Evolutionary conservation across 2,797 vertebrate genomes (phyloP).

Genomic region (Myotis myotis): DNA sequence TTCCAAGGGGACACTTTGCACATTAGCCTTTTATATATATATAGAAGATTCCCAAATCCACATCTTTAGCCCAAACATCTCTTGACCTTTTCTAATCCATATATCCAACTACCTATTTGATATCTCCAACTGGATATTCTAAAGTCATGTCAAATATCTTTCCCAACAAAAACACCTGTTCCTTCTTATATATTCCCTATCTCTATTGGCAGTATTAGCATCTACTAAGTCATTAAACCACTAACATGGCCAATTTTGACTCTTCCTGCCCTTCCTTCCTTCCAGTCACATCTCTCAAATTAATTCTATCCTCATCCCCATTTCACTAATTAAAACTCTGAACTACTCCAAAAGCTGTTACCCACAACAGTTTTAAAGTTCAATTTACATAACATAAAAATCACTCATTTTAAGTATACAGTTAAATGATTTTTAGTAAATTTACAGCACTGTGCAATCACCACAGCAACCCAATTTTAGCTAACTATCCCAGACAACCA

Average conservation of each 20-base stretch:
- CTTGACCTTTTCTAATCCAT: neutral
- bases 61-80: neutral
- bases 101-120: neutral
- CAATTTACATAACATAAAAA: conserved; percentile 38
- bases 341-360: neutral
- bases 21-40: too few species aligned
- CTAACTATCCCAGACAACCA: neutral
- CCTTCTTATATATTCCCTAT: neutral
- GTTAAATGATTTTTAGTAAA: conserved; percentile 19
- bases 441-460: neutral
- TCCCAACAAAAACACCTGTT: neutral
- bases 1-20: neutral
- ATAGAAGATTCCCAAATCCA: neutral
- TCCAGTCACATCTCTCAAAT: neutral
- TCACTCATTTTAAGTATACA: conserved; percentile 11
- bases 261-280: neutral
- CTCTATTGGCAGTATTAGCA: neutral
- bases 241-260: neutral
- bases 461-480: neutral
- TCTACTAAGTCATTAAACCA: neutral
- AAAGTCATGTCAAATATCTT: conserved; percentile 24
- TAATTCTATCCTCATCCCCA: neutral
- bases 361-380: neutral
- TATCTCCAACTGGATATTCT: neutral
- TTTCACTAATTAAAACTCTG: conserved; percentile 39